Evolutionary conservation across 2,888 invertebrate genomes (phyloP), one percentile per base, ranked within the genome.

Genomic region (Timema podura): DNA sequence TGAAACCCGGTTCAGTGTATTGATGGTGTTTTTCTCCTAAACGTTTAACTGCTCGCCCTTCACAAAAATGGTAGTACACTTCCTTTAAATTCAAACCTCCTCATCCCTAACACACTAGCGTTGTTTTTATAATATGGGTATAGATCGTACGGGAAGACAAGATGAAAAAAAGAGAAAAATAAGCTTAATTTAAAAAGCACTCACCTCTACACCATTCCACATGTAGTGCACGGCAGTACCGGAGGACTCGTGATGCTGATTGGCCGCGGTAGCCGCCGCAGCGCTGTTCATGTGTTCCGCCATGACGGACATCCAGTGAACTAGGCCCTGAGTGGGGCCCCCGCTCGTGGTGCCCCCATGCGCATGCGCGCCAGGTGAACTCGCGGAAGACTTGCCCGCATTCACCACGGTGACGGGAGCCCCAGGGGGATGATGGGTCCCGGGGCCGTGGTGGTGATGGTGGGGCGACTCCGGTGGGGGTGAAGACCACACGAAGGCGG

Each of bases 241-340:
- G 77, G 86, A 85, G 78, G 92, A 91, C 76, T 90, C 88, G 75
- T 81, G 80, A 73, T 78, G 77, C 69, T 77, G 76, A 71, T 79
- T 79, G 73, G 79, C 78, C 57, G 76, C 75, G 68, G 76, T 76
- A 44, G 77, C 77, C 59, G 76, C 75, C 68, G 76, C 76, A 45
- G 77, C 77, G 71, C 76, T 77, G 82, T 93, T 95, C 90, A 95
- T 95, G 81, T 95, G 95, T 80, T 95, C 95, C 72, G 95, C 95
- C 95, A 95, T 95, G 79, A 95, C 95, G 80, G 95, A 94, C 94
- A 95, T 95, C 95, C 95, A 95, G 85, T 95, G 95, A 79, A 95
- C 95, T 80, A 95, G 87, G 73, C 92, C 92, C 79, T 91, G 91
- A 66, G 90, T 88, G 75, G 88, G 88, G 81, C 87, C 61, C 65